These are phyloP conservation scores for Menidia beryllina DNA, from an alignment of 2,113 vertebrate species.

Conservation along the genomic window DNA sequence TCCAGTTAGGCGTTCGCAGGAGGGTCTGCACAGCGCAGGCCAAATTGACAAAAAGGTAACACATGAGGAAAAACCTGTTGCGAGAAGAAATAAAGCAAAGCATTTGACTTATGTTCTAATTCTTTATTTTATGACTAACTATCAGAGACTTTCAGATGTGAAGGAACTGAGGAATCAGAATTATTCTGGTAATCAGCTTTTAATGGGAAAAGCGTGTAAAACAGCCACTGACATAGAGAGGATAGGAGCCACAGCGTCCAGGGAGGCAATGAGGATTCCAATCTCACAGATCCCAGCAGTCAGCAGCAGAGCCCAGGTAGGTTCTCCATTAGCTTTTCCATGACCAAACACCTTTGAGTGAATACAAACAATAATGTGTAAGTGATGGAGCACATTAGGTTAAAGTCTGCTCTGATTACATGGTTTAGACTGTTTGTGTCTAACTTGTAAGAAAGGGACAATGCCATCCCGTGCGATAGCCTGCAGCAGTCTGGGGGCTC, in stretches of 20 bases:
- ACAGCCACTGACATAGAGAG: conserved; percentile 91
- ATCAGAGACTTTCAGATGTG: conserved; percentile 10
- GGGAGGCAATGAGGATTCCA: conserved; percentile 94
- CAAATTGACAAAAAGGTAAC: conserved; percentile 97
- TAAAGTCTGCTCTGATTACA: not conserved
- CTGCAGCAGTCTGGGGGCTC: conserved; percentile 93
- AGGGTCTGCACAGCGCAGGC: conserved; percentile 95
- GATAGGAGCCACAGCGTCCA: conserved; percentile 95
- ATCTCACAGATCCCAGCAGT: conserved; percentile 94
- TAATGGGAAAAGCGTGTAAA: not conserved
- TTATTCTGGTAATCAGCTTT: conserved; percentile 19
- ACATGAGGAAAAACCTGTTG: conserved; percentile 97
- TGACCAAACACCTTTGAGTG: conserved; percentile 90
- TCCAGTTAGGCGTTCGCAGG: conserved; percentile 94
- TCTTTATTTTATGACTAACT: conserved; percentile 17
- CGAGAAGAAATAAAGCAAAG: not conserved
- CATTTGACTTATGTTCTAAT: conserved; percentile 1
- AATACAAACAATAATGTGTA: not conserved
- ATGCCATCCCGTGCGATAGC: conserved; percentile 96
- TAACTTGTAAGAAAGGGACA: conserved; percentile 92
- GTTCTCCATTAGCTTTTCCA: conserved; percentile 95
- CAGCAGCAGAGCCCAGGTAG: conserved; percentile 95
- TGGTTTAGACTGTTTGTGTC: conserved; percentile 8
- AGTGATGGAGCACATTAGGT: not conserved
- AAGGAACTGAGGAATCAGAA: conserved; percentile 19